A percentile compares a stretch with the other conserved stretches of the same genome.
Conservation (phyloP, 2,113 vertebrate species). For the Platycercus adscitus region DNA sequence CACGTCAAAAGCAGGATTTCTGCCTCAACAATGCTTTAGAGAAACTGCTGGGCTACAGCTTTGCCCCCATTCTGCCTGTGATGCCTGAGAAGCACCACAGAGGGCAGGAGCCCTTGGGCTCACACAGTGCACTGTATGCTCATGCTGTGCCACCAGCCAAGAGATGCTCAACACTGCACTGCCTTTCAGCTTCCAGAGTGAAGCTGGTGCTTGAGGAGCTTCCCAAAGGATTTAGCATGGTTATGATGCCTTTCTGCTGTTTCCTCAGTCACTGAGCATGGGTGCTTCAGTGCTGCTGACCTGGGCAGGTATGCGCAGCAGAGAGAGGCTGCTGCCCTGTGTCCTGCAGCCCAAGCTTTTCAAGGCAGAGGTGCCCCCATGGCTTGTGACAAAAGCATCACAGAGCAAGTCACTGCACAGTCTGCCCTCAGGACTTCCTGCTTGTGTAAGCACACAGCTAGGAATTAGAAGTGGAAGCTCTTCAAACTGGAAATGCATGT, state of each 20-base stretch:
- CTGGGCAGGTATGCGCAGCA: neutral
- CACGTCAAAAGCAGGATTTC: neutral
- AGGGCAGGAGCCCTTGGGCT: neutral
- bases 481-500: neutral
- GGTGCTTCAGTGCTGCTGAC: neutral
- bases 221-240: neutral
- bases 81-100: neutral
- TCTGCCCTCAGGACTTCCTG: neutral
- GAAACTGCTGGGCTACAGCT: neutral
- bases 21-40: neutral
- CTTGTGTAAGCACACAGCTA: neutral
- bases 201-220: neutral
- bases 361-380: neutral
- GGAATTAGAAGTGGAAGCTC: neutral
- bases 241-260: neutral
- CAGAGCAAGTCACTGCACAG: neutral
- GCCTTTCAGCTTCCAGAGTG: neutral
- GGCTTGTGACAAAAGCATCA: neutral
- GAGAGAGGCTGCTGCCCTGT: neutral
- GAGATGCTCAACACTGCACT: neutral
- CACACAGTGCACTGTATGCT: fast-evolving
- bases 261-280: neutral
- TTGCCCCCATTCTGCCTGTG: fast-evolving
- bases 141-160: neutral
- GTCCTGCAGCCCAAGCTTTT: neutral